A percentile compares a stretch with the other conserved stretches of the same genome.
Conservation (phyloP, 2,797 vertebrate species). For the Myotis daubentonii region DNA sequence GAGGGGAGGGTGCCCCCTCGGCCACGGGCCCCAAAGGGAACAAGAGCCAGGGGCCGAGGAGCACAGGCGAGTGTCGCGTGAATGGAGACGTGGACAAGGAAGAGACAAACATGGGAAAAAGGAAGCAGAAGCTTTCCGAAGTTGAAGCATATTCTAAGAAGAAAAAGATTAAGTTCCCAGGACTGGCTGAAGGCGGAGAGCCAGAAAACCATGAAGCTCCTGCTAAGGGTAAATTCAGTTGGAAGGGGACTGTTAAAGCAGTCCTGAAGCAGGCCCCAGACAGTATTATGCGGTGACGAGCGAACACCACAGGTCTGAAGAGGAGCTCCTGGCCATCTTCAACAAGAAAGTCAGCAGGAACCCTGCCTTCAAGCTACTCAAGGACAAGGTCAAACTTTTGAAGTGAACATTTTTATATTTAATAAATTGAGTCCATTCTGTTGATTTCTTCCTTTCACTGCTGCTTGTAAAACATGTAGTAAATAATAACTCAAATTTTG, state of each 20-base stretch:
- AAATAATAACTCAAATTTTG: constrained; percentile 29
- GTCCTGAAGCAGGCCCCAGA: constrained; percentile 91
- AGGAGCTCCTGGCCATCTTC: constrained; percentile 90
- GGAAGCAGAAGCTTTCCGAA: constrained; percentile 78
- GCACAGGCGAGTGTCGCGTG: neutral
- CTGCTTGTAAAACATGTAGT: constrained; percentile 72
- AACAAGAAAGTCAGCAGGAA: constrained; percentile 94
- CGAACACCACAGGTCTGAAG: constrained; percentile 88
- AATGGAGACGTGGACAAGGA: neutral
- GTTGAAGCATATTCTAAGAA: constrained; percentile 80
- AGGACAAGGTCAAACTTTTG: constrained; percentile 93
- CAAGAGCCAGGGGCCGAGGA: constrained; percentile 80
- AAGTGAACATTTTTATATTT: constrained; percentile 82
- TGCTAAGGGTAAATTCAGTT: constrained; percentile 94
- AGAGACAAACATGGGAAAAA: constrained; percentile 55
- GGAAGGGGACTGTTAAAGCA: constrained; percentile 96
- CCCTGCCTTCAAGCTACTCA: constrained; percentile 93
- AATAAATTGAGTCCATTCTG: neutral
- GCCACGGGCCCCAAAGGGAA: constrained; percentile 34
- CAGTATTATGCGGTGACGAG: constrained; percentile 89
- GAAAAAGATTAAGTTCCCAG: constrained; percentile 81
- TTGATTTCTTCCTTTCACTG: constrained; percentile 1
- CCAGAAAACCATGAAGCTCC: constrained; percentile 74
- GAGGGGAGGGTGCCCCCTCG: constrained; percentile 56
- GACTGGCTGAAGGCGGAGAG: constrained; percentile 64